Evolutionary conservation across 2,888 invertebrate genomes (phyloP), one percentile per base, ranked within the genome.

Genomic region (Nebria brevicollis): DNA sequence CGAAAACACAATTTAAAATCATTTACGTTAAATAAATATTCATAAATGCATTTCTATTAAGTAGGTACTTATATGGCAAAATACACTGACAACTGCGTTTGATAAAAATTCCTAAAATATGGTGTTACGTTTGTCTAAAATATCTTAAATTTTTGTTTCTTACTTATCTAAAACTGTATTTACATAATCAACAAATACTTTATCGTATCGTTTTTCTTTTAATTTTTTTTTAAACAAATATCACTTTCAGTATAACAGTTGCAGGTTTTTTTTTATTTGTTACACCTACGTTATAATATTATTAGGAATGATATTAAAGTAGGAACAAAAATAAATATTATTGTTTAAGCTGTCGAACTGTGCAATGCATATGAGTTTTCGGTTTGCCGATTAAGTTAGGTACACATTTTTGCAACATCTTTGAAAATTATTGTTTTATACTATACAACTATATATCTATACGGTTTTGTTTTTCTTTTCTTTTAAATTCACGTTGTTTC

Each of bases 101-200:
- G 66, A 68, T 26, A 68, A 25, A 68, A 68, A 68, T 68, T 54
- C 10, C 26, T 68, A 68, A 20, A 68, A n/a, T 68, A 68, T 26
- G 20, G 68, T 68, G 68, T 25, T 68, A 68, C 68, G 20, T 68
- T 25, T 11, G 8, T 25, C 13, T 11, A 68, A 68, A 25, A 26
- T 26, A 68, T 26, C 20, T 25, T 68, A 68, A 68, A 68, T 68
- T 68, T 11, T 68, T 20, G 20, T 68, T 68, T 15, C 26, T 8
- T 68, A 68, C 10, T 25, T 11, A 68, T 8, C 26, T 68, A 10
- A n/a, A 25, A n/a, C 7, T 25, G 20, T 68, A 25, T 68, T 8
- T 68, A 68, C 20, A 68, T 15, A 68, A 68, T 25, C 13, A 68
- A 68, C 68, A 68, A 68, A 13, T 54, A 54, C 11, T 54, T 54